These are phyloP conservation scores for Pararge aegeria DNA, from an alignment of 1,140 invertebrate species.

Conservation along the genomic window DNA sequence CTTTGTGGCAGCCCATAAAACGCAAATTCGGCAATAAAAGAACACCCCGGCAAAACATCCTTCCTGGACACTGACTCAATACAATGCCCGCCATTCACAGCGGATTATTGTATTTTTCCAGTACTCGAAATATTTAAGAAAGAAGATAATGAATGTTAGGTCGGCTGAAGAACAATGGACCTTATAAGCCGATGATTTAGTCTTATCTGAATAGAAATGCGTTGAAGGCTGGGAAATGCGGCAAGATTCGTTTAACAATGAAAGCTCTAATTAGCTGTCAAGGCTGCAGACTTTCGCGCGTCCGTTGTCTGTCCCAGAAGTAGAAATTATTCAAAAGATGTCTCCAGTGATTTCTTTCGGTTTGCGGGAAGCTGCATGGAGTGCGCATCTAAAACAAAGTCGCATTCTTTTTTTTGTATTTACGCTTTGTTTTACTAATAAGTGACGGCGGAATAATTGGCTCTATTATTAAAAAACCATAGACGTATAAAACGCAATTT, in stretches of 20 bases:
- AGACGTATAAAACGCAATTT: not conserved
- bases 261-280: slow-evolving; percentile 77
- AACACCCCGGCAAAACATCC: slow-evolving; percentile 73
- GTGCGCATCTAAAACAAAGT: slow-evolving; percentile 34
- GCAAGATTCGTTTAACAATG: slow-evolving; percentile 74
- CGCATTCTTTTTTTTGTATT: slow-evolving; percentile 38
- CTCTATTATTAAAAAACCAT: not conserved
- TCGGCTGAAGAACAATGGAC: slow-evolving; percentile 41
- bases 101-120: slow-evolving; percentile 77
- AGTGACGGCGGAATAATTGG: slow-evolving; percentile 10
- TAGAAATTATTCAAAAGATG: slow-evolving; percentile 74
- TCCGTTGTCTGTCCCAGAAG: slow-evolving; percentile 67
- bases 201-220: slow-evolving; percentile 34
- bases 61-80: slow-evolving; percentile 77
- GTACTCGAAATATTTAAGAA: slow-evolving; percentile 73
- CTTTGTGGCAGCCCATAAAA: slow-evolving; percentile 74
- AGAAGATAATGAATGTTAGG: slow-evolving; percentile 65
- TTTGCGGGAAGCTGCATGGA: slow-evolving; percentile 46
- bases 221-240: slow-evolving; percentile 40
- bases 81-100: slow-evolving; percentile 69
- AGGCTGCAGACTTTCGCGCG: slow-evolving; percentile 56
- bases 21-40: slow-evolving; percentile 79
- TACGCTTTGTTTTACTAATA: slow-evolving; percentile 23
- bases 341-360: slow-evolving; percentile 71
- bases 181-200: slow-evolving; percentile 38